Conservation (phyloP, 2,797 vertebrate genomes). For the Sphaeramia orbicularis region DNA sequence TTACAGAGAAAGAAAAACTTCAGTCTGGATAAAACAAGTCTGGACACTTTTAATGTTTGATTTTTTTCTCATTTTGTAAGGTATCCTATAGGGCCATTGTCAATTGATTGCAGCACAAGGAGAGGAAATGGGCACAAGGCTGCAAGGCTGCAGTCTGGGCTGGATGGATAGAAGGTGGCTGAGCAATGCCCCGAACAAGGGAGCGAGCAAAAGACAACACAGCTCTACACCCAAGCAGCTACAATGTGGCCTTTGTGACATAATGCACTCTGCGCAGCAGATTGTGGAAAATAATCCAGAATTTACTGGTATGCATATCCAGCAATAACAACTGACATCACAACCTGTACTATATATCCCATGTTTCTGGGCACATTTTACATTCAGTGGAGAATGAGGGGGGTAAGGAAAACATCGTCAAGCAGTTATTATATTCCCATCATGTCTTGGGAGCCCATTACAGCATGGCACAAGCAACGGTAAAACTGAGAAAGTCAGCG, state of each 20-base stretch:
- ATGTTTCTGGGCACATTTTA: conserved; percentile 79
- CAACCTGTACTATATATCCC: conserved; percentile 78
- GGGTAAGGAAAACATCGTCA: conserved; percentile 83
- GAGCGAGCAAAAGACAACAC: conserved; percentile 57
- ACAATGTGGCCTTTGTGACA: conserved; percentile 89
- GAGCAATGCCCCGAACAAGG: conserved; percentile 74
- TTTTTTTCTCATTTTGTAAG: conserved; percentile 49
- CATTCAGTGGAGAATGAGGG: conserved; percentile 71
- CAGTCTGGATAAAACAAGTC: conserved; percentile 12
- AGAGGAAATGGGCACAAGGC: conserved; percentile 71
- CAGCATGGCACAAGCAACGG: conserved; percentile 73
- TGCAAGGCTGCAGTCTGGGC: conserved; percentile 71
- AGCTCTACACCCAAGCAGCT: conserved; percentile 70
- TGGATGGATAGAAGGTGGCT: conserved; percentile 71
- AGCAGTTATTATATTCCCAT: conserved; percentile 83
- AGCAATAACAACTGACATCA: conserved; percentile 90
- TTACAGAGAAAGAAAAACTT: neutral
- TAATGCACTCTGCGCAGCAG: conserved; percentile 79
- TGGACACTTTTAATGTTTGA: conserved; percentile 33
- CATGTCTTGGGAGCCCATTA: conserved; percentile 83
- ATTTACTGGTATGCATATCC: conserved; percentile 84
- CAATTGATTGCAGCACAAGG: conserved; percentile 71
- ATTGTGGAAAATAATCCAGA: conserved; percentile 86
- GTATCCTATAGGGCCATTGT: conserved; percentile 70
- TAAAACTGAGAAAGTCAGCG: conserved; percentile 72